Evolutionary conservation across 2,113 vertebrate species (phyloP).

Genomic region (Campylorhamphus procurvoides): DNA sequence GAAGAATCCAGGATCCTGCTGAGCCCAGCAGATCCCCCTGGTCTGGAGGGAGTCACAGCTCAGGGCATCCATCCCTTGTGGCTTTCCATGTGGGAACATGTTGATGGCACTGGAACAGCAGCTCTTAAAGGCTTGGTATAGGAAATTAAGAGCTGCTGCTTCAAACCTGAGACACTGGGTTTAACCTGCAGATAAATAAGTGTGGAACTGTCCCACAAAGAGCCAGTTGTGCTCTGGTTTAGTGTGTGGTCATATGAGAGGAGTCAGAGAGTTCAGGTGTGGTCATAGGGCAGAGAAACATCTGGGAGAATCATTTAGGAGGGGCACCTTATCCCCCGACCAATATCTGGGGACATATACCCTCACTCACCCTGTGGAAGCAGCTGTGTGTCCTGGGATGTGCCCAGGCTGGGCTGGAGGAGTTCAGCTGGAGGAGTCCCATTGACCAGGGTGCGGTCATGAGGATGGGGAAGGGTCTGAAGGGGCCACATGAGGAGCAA

Average conservation of each 20-base stretch:
- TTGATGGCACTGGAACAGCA: neutral
- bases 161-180: neutral
- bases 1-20: neutral
- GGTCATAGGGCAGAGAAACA: neutral
- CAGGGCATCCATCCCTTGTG: fast-evolving
- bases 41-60: neutral
- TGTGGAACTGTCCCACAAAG: neutral
- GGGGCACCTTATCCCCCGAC: neutral
- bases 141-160: no score
- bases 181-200: neutral
- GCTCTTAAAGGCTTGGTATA: neutral
- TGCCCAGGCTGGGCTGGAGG: neutral
- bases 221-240: neutral
- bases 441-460: neutral
- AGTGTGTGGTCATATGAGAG: neutral
- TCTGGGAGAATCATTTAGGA: neutral
- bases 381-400: neutral
- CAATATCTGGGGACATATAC: fast-evolving
- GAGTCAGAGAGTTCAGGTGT: neutral
- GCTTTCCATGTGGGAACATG: neutral
- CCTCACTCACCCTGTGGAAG: neutral
- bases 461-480: no score
- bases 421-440: neutral
- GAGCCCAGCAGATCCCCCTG: neutral
- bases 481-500: neutral